Evolutionary conservation across 1,140 invertebrate species (phyloP), one percentile per base, ranked within the genome.

Genomic region (Drusus annulatus): DNA sequence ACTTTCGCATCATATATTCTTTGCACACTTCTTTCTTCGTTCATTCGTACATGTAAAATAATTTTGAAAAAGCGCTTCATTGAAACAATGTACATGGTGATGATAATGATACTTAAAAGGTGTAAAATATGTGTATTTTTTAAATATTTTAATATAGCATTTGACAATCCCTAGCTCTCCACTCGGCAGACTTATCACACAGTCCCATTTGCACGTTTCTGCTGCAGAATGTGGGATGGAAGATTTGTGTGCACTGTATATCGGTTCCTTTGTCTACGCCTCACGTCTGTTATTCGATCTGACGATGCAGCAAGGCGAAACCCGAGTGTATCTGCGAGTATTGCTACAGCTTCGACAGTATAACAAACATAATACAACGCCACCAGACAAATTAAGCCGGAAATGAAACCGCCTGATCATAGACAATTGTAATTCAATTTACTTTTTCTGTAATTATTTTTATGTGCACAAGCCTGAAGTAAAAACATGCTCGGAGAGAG

Each of bases 221-320:
- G 21, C 68, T 21, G 68, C 45, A 25, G 65, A 71, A 71, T 71
- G 68, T 45, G 52, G 52, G 50, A 71, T 71, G 68, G 68, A 71
- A 71, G 68, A 71, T 71, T 71, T 71, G 68, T 51, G 17, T 51
- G 52, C 23, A 8, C 8, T 36, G 36, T 45, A 45, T 45, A 45
- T n/a, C 68, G n/a, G 16, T 7, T 75, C 71, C 71, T 75, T 75
- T 75, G 71, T 75, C 71, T 75, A 21, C 10, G 62, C 62, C 16
- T 25, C 28, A n/a, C n/a, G 28, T 52, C 51, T 75, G 71, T 56
- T 75, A 75, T 56, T 56, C 71, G 54, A 75, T 75, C 71, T 75
- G 71, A 58, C 71, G 71, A 56, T 58, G 71, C 52, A 58, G 16
- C 50, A 17, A 56, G 52, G 28, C 71, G 71, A 75, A 75, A 75